phyloP scores from a whole-genome alignment of 1,140 invertebrate genomes.

The Pogonognathellus flavescens region DNA sequence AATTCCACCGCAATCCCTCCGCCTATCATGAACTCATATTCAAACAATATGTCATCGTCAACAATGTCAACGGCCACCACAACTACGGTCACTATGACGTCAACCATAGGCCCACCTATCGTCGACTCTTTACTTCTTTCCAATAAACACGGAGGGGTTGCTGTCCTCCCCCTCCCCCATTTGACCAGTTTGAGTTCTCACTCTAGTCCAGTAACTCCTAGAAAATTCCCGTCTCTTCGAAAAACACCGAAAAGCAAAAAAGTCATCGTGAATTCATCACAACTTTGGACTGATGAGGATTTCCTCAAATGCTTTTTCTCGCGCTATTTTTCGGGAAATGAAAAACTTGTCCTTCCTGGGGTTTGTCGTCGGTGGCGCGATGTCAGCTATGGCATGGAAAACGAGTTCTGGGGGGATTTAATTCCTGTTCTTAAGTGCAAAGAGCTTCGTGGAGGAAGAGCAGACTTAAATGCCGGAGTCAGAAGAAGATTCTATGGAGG shows the following conservation, averaged over 20 bases:
- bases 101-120: not conserved
- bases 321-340: slow-evolving; percentile 63
- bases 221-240: slow-evolving; percentile 56
- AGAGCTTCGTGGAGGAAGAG: slow-evolving; percentile 60
- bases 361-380: slow-evolving; percentile 64
- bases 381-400: slow-evolving; percentile 55
- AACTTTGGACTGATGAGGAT: slow-evolving; percentile 62
- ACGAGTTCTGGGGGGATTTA: slow-evolving; percentile 62
- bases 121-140: slow-evolving; percentile 7
- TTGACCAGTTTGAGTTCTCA: slow-evolving; percentile 49
- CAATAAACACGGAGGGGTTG: slow-evolving; percentile 56
- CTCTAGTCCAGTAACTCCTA: slow-evolving; percentile 57
- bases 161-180: slow-evolving; percentile 57
- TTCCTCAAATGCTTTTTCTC: slow-evolving; percentile 65
- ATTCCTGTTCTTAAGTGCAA: slow-evolving; percentile 67
- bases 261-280: slow-evolving; percentile 16
- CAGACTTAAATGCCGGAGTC: slow-evolving; percentile 61
- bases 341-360: slow-evolving; percentile 64
- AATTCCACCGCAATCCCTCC: not conserved
- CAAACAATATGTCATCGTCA: too few species aligned
- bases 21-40: too few species aligned
- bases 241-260: slow-evolving; percentile 58
- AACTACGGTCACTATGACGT: slow-evolving; percentile 1
- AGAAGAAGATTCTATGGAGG: slow-evolving; percentile 65
- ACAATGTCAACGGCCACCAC: not conserved